Percentiles rank a stretch among this genome's conserved stretches.
These are phyloP conservation scores for Xenops minutus DNA, from an alignment of 2,797 vertebrate genomes.

Conservation along the genomic window DNA sequence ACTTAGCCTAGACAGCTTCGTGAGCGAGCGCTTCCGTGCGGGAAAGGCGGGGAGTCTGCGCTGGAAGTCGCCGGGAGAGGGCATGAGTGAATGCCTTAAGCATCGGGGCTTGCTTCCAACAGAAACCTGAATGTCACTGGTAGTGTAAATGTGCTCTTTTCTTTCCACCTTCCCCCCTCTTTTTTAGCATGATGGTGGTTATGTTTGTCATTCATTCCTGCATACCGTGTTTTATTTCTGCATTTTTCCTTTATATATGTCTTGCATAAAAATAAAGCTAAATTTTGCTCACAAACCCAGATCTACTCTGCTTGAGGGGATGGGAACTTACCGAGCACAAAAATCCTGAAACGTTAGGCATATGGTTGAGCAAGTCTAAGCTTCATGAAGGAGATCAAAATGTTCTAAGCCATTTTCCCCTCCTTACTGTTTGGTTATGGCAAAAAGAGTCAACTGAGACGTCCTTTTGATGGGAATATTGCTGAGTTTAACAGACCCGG, in stretches of 20 bases:
- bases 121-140: not conserved
- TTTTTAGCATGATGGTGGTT: not conserved
- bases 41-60: rapidly evolving
- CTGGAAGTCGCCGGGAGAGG: constrained; percentile 63
- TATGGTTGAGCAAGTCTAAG: not conserved
- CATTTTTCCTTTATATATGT: rapidly evolving
- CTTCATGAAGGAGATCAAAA: not conserved
- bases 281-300: not conserved
- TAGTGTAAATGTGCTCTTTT: not conserved
- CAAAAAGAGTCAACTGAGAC: not conserved
- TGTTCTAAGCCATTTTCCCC: not conserved
- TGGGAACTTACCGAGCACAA: rapidly evolving
- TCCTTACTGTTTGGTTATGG: not conserved
- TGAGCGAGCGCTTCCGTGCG: rapidly evolving
- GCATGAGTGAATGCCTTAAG: constrained; percentile 46
- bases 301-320: not conserved
- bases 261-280: not conserved
- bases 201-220: not conserved
- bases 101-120: not conserved
- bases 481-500: not conserved
- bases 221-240: not conserved
- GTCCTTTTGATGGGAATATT: not conserved
- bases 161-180: rapidly evolving
- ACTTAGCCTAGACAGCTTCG: rapidly evolving
- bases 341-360: not conserved